These are phyloP conservation scores for Aldabrachelys gigantea DNA, from an alignment of 2,113 vertebrate genomes.

Conservation along the genomic window DNA sequence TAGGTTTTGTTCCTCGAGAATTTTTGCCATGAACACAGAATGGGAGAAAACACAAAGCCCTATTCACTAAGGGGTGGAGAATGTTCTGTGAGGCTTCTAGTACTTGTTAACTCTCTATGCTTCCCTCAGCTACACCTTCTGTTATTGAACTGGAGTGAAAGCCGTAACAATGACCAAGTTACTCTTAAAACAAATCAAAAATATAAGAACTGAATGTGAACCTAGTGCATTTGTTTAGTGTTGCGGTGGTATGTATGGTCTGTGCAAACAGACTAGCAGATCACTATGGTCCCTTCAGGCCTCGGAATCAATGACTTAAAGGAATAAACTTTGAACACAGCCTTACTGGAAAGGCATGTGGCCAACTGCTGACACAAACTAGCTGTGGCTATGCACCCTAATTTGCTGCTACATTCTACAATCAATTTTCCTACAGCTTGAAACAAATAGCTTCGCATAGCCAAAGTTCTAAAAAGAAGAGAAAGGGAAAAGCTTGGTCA, in stretches of 20 bases:
- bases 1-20: not conserved
- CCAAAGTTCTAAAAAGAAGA: not conserved
- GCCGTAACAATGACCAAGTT: not conserved
- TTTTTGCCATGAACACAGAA: not conserved
- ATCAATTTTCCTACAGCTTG: not conserved
- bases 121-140: not conserved
- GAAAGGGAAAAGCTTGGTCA: fast-evolving
- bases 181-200: not conserved
- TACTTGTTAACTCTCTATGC: not conserved
- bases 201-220: not conserved
- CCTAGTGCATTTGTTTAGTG: not conserved
- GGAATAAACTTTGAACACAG: not conserved
- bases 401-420: not conserved
- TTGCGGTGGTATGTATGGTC: not conserved
- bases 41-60: not conserved
- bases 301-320: not conserved
- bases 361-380: not conserved
- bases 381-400: not conserved
- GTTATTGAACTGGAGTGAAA: not conserved
- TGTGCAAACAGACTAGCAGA: not conserved
- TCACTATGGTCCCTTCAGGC: not conserved
- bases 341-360: not conserved
- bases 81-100: not conserved
- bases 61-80: not conserved
- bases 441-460: not conserved